A percentile compares a stretch with the other conserved stretches of the same genome.
Evolutionary conservation across 2,797 vertebrate genomes (phyloP).

Genomic region (Danio kyathit): DNA sequence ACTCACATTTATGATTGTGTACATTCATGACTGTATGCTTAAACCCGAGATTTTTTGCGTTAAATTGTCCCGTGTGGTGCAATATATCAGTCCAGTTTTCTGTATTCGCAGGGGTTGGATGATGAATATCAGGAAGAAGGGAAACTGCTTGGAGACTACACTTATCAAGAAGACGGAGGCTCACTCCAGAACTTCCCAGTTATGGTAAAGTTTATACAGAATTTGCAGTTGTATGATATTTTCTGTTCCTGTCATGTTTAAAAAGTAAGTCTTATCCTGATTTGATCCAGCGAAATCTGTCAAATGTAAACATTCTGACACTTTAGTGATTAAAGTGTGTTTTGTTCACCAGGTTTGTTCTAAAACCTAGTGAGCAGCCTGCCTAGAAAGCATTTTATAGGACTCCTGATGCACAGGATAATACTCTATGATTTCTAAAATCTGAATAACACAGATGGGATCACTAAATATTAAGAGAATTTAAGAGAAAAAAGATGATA

Average conservation of each 20-base stretch:
- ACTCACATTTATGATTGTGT: background rate
- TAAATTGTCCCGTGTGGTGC: background rate
- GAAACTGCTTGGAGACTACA: conserved; percentile 85
- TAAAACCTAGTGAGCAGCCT: background rate
- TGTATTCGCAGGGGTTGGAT: conserved; percentile 85
- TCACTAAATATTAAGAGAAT: background rate
- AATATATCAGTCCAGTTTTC: conserved; percentile 17
- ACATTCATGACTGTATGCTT: background rate
- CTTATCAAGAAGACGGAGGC: conserved; percentile 89
- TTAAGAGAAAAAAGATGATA: no score
- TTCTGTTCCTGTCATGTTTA: background rate
- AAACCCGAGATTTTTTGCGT: background rate
- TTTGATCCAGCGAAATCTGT: no score
- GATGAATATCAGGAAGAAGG: conserved; percentile 93
- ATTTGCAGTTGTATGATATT: background rate
- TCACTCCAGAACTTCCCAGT: conserved; percentile 89
- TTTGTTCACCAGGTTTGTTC: background rate
- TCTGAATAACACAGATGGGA: background rate
- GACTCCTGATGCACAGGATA: no score
- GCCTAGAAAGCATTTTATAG: no score
- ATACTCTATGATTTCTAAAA: no score
- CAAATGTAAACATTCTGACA: background rate
- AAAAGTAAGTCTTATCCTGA: no score
- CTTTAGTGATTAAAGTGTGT: no score
- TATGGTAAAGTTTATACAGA: conserved; percentile 72